These are phyloP conservation scores for Heptranchias perlo DNA, from an alignment of 2,113 vertebrate genomes.

Conservation along the genomic window DNA sequence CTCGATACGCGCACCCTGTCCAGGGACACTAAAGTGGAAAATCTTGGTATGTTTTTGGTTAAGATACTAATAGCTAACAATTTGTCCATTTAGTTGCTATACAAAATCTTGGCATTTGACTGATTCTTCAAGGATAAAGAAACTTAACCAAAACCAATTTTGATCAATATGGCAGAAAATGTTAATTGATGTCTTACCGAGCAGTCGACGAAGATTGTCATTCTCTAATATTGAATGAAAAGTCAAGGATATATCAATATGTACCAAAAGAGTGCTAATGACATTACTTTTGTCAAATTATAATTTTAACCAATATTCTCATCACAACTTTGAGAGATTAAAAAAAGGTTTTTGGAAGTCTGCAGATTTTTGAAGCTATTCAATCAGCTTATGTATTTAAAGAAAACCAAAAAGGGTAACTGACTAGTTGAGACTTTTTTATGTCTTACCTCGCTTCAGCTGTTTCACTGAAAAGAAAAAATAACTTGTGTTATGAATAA, in stretches of 20 bases:
- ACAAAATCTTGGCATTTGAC: neutral
- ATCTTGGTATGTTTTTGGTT: neutral
- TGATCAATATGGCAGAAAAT: neutral
- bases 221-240: neutral
- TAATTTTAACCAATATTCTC: neutral
- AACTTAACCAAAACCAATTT: neutral
- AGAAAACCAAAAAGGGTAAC: neutral
- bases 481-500: neutral
- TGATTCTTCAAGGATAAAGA: neutral
- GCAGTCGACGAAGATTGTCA: neutral
- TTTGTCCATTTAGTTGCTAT: no score
- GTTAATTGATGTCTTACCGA: neutral
- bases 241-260: neutral
- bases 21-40: neutral
- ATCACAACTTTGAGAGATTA: neutral
- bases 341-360: neutral
- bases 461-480: neutral
- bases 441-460: neutral
- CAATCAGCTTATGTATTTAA: no score
- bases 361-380: neutral
- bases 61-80: neutral
- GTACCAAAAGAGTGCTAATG: neutral
- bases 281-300: neutral
- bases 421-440: neutral
- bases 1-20: neutral